Conservation (phyloP, 2,888 invertebrate genomes). For the Lysandra coridon region DNA sequence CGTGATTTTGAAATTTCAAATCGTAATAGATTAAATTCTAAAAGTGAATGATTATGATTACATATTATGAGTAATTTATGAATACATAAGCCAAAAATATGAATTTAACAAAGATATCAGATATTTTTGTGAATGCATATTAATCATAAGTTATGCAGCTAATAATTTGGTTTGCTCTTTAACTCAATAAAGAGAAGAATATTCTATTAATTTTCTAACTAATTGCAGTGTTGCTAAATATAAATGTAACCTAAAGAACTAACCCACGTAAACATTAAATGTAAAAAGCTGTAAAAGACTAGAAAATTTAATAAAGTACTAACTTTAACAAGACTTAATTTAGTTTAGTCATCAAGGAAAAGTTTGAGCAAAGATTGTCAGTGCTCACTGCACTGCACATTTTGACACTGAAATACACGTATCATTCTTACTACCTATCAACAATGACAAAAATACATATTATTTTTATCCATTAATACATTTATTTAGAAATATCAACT, state of each 20-base stretch:
- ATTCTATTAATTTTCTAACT: too few species aligned
- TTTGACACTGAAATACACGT: constrained; percentile 4
- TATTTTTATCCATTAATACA: constrained; percentile 13
- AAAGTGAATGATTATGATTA: neutral
- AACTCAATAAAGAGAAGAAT: neutral
- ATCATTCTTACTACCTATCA: constrained; percentile 3
- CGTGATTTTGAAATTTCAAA: neutral
- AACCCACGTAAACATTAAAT: neutral
- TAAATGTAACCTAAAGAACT: neutral
- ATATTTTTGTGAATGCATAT: neutral
- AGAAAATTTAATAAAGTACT: neutral
- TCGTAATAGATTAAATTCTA: neutral
- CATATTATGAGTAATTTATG: neutral
- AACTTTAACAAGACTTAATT: neutral
- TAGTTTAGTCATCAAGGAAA: constrained; percentile 2
- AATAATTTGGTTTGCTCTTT: neutral
- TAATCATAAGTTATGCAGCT: neutral
- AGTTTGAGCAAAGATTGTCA: constrained; percentile 23
- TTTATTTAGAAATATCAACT: neutral
- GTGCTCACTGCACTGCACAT: constrained; percentile 22
- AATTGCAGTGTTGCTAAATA: too few species aligned
- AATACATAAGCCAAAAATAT: neutral
- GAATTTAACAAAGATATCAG: neutral
- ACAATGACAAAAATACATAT: constrained; percentile 29
- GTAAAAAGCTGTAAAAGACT: neutral